Conservation (phyloP, 2,888 invertebrate genomes). For the Andricus quercusramuli region DNA sequence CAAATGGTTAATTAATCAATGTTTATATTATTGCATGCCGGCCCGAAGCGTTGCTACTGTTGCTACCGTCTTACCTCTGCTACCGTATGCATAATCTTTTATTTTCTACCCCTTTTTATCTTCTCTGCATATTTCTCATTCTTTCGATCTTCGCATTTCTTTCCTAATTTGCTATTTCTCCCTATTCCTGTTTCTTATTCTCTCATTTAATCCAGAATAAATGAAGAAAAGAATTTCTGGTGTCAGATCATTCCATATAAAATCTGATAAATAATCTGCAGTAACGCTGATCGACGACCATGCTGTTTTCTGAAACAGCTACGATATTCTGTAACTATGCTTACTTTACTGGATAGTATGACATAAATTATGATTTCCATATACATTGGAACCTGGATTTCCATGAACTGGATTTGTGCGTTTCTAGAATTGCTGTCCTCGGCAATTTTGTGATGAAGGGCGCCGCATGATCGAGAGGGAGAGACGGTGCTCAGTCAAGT, state of each 20-base stretch:
- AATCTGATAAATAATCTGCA: neutral
- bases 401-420: too few species aligned
- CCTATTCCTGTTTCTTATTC: neutral
- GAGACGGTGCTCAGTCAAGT: too few species aligned
- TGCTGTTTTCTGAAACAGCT: neutral
- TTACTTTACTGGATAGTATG: neutral
- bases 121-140: constrained; percentile 27
- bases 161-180: constrained; percentile 9
- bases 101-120: neutral
- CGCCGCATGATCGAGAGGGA: too few species aligned
- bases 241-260: neutral
- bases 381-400: too few species aligned
- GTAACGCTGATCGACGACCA: constrained; percentile 11
- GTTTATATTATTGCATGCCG: constrained; percentile 72
- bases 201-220: neutral
- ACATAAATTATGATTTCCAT: neutral
- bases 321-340: neutral
- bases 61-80: constrained; percentile 50
- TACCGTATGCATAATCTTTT: constrained; percentile 44
- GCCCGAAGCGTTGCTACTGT: constrained; percentile 61
- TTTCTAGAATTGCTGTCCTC: too few species aligned
- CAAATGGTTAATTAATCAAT: constrained; percentile 73
- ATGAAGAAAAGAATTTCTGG: neutral
- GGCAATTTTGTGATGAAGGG: too few species aligned
- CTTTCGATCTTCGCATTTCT: constrained; percentile 31